These are phyloP conservation scores for Cyclina sinensis DNA, from an alignment of 1,140 invertebrate species.

Conservation along the genomic window DNA sequence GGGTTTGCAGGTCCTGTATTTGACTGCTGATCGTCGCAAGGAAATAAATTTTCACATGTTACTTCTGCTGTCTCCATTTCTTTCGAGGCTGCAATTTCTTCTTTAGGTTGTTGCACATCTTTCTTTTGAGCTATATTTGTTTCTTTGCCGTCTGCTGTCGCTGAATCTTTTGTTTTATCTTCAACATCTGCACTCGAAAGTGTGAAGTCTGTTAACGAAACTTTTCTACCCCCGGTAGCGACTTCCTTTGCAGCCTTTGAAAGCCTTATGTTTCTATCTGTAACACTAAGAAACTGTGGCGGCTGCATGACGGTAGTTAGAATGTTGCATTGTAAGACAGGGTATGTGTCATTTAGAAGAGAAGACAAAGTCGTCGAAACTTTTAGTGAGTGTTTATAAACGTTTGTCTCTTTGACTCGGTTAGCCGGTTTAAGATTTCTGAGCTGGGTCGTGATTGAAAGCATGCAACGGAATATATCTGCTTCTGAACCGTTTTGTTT, in stretches of 20 bases:
- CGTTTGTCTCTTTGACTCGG: background rate
- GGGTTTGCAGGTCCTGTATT: background rate
- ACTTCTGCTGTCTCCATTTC: background rate
- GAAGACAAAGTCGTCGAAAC: background rate
- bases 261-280: background rate
- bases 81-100: background rate
- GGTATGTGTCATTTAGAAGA: background rate
- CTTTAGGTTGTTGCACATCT: too few species aligned
- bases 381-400: background rate
- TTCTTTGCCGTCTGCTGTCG: too few species aligned
- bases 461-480: background rate
- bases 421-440: background rate
- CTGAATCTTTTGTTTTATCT: too few species aligned
- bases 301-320: background rate
- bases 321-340: background rate
- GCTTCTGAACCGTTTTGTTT: background rate
- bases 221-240: too few species aligned
- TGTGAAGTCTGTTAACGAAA: too few species aligned
- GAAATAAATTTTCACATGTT: too few species aligned
- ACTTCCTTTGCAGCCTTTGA: background rate
- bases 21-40: background rate
- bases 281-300: background rate
- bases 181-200: too few species aligned
- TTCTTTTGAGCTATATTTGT: too few species aligned
- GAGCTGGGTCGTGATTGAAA: background rate